phyloP scores from a whole-genome alignment of 2,888 invertebrate genomes.

The Ormyrus pomaceus region DNA sequence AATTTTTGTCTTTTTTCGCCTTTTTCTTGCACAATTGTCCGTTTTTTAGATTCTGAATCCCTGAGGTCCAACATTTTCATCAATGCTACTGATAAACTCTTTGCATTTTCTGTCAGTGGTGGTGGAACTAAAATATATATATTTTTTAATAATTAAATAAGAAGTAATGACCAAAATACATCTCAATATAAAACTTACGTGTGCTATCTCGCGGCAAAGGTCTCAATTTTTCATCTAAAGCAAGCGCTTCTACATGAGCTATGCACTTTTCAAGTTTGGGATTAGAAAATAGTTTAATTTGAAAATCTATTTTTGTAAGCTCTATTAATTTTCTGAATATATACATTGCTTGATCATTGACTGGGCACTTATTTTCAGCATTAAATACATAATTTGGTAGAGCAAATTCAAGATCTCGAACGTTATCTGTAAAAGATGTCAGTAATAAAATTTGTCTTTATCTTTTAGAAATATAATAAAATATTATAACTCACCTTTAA shows the following conservation, averaged over 20 bases:
- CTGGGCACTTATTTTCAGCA: constrained; percentile 30
- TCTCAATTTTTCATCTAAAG: constrained; percentile 54
- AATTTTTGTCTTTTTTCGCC: constrained; percentile 19
- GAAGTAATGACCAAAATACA: neutral
- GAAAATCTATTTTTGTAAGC: constrained; percentile 30
- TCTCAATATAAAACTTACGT: constrained; percentile 32
- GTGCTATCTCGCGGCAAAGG: constrained; percentile 40
- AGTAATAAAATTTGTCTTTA: neutral
- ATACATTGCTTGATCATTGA: constrained; percentile 49
- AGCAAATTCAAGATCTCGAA: constrained; percentile 47
- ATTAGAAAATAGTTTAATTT: constrained; percentile 55
- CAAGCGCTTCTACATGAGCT: constrained; percentile 61
- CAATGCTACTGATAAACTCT: constrained; percentile 3
- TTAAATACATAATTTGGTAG: constrained; percentile 28
- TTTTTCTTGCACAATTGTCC: neutral
- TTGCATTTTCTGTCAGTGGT: neutral
- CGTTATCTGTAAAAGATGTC: constrained; percentile 48
- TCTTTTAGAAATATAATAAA: neutral
- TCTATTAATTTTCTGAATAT: constrained; percentile 56
- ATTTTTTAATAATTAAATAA: neutral
- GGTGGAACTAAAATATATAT: constrained; percentile 33
- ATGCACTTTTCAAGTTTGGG: constrained; percentile 57
- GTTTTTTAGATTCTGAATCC: neutral
- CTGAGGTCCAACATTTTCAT: constrained; percentile 10
- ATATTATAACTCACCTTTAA: constrained; percentile 51